These are phyloP conservation scores for Girardinichthys multiradiatus DNA, from an alignment of 2,113 vertebrate genomes.

Conservation along the genomic window DNA sequence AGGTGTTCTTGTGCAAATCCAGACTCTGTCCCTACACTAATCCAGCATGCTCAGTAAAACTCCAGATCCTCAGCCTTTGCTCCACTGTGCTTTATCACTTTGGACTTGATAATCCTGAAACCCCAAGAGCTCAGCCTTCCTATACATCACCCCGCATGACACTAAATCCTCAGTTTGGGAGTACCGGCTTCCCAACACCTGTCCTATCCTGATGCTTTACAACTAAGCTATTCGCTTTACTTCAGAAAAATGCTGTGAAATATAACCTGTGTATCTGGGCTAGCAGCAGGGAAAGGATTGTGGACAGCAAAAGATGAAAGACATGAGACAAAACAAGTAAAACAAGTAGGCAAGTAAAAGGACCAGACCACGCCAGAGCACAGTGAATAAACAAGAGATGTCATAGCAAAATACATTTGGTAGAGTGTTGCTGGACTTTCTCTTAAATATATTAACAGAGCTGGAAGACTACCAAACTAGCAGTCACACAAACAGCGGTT, in stretches of 20 bases:
- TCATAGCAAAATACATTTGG: constrained; percentile 16
- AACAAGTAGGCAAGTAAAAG: constrained; percentile 5
- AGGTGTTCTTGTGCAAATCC: constrained; percentile 42
- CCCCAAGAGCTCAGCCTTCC: constrained; percentile 48
- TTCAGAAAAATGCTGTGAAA: constrained; percentile 42
- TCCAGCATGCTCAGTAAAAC: constrained; percentile 37
- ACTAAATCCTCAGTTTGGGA: constrained; percentile 51
- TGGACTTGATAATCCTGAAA: constrained; percentile 52
- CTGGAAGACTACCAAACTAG: constrained; percentile 16
- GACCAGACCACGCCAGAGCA: neutral
- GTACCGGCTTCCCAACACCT: constrained; percentile 48
- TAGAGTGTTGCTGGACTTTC: constrained; percentile 26
- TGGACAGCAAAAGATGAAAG: constrained; percentile 5
- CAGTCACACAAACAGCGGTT: constrained; percentile 12
- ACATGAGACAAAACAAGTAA: constrained; percentile 2
- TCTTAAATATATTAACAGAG: neutral
- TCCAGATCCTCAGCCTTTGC: constrained; percentile 31
- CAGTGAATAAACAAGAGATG: constrained; percentile 19
- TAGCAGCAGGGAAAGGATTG: constrained; percentile 7
- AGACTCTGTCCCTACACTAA: constrained; percentile 25
- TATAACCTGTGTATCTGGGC: constrained; percentile 28
- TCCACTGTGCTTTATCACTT: constrained; percentile 54
- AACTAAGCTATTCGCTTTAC: constrained; percentile 41
- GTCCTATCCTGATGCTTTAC: constrained; percentile 59
- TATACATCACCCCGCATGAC: constrained; percentile 52